Conservation (phyloP, 2,113 vertebrate species). For the Limnothrissa miodon region DNA sequence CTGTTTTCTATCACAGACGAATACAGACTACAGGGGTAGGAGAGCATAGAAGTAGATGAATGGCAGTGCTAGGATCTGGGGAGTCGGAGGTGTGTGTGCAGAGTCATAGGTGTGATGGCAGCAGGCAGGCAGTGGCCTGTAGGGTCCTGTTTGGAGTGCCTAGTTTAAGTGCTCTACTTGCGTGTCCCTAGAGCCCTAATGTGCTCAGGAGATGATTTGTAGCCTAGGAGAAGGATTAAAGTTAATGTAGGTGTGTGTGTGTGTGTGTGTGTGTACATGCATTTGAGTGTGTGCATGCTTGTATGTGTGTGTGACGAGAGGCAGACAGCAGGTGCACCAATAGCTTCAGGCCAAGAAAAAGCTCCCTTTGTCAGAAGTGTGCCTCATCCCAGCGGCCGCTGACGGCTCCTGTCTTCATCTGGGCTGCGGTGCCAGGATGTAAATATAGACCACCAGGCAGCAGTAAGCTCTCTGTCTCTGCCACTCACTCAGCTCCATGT, state of each 20-base stretch:
- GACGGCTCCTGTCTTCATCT: not conserved
- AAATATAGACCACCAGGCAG: not conserved
- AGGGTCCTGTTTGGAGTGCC: not conserved
- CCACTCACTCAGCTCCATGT: not conserved
- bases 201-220: not conserved
- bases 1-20: too few species aligned
- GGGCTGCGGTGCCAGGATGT: not conserved
- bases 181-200: not conserved
- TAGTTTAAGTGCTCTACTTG: not conserved
- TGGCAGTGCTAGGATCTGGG: not conserved
- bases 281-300: not conserved
- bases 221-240: not conserved
- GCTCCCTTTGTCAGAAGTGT: constrained; percentile 13
- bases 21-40: too few species aligned
- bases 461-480: not conserved
- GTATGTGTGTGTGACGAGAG: not conserved
- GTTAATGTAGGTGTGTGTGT: not conserved
- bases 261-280: constrained; percentile 9
- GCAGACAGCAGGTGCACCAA: not conserved
- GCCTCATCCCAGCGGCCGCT: not conserved
- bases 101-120: not conserved
- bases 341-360: not conserved
- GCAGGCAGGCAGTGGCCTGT: not conserved
- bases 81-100: not conserved
- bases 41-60: not conserved